Base-by-base conservation (phyloP, 2,797 vertebrate species). In the Dicrostonyx torquatus region DNA sequence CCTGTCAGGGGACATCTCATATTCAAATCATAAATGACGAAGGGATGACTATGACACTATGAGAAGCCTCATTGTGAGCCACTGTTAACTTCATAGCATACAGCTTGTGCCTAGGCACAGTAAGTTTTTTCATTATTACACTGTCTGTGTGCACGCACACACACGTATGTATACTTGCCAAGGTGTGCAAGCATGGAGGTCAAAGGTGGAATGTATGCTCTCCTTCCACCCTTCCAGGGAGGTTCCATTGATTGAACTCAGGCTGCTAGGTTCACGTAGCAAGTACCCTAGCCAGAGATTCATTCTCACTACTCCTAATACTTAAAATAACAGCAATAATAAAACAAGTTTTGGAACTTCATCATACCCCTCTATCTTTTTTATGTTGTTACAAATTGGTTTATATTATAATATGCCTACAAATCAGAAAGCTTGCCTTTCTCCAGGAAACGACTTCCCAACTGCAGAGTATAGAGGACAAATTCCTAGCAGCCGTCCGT, bases 351-450 rank as follows among this genome's bases (percentile, higher is more conserved):
- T 92, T 92, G n/a, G 26, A 86, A 77, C 58, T 73, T 91, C 62
- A 89, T 70, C 58, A 93, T 64, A 87, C 34, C 79, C 34, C 89
- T 92, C 70, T 90, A 68, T 77, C 84, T 95, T 92, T 92, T 53
- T 92, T 93, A 77, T 53, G 34, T 73, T 89, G 48, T 55, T 92
- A 76, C 9, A 92, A 93, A 83, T 88, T 90, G 50, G 43, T 83
- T 82, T 94, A 26, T 31, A 37, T 89, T 40, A 62, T 94, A 86
- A 87, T 94, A 87, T 93, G 13, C 31, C 60, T 93, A 62, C 34
- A 70, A 72, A 93, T 37, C 77, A 77, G 60, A 40, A 94, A 76
- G 79, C 53, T 86, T n/a, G 11, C 48, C 83, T 94, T 64, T 24
- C 80, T 34, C 79, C 73, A 77, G 85, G 55, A 93, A 93, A 80